Percentiles rank a stretch among this genome's conserved stretches.
These are phyloP conservation scores for Aurelia coerulea DNA, from an alignment of 30 jellyfish, hydroid and myxozoan genomes.

Conservation along the genomic window DNA sequence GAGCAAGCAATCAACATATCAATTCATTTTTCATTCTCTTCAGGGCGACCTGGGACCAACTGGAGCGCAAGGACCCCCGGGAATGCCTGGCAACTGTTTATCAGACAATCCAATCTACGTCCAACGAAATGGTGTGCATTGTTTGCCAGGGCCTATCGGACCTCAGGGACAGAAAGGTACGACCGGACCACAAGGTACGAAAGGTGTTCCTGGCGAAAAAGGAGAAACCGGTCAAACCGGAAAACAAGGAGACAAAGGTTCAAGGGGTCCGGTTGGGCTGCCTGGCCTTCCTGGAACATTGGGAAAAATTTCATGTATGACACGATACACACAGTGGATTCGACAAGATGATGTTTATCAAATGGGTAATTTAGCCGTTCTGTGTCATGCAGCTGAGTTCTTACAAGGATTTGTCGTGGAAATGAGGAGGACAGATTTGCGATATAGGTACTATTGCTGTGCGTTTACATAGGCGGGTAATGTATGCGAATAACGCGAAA, in stretches of 20 bases:
- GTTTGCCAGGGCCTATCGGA: conserved; percentile 83
- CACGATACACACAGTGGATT: conserved; percentile 80
- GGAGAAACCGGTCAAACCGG: conserved; percentile 81
- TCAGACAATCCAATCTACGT: conserved; percentile 52
- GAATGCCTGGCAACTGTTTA: conserved; percentile 80
- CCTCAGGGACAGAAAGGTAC: conserved; percentile 76
- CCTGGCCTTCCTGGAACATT: conserved; percentile 96
- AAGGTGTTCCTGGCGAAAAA: conserved; percentile 78
- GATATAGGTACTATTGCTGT: conserved; percentile 84
- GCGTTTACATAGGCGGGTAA: conserved; percentile 44
- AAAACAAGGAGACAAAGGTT: conserved; percentile 75
- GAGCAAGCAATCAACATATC: too few species aligned
- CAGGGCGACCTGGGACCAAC: conserved; percentile 75
- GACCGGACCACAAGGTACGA: conserved; percentile 66
- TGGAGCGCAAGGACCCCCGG: conserved; percentile 87
- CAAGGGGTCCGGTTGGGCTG: conserved; percentile 94
- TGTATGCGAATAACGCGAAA: not conserved
- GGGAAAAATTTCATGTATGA: conserved; percentile 71
- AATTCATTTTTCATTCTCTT: too few species aligned
- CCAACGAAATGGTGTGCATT: conserved; percentile 75
- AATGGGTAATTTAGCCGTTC: conserved; percentile 39
- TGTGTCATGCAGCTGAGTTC: conserved; percentile 81
- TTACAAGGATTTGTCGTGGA: conserved; percentile 85
- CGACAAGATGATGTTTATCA: conserved; percentile 71
- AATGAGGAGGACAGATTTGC: conserved; percentile 59